A percentile compares a stretch with the other conserved stretches of the same genome.
These are phyloP conservation scores for Nebria ingens DNA, from an alignment of 1,140 invertebrate genomes.

Conservation along the genomic window DNA sequence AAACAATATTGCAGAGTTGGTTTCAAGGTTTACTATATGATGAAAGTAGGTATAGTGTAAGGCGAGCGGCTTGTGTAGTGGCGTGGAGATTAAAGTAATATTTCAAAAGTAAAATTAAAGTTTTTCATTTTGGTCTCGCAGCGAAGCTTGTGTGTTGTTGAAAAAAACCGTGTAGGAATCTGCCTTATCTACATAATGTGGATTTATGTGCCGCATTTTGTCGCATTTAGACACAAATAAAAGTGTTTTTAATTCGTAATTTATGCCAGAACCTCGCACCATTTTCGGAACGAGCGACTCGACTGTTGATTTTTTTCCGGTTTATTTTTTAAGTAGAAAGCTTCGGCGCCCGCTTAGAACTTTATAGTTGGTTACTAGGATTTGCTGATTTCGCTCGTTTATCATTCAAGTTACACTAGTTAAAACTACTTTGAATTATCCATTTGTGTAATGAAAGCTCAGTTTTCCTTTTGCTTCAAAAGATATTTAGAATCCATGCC, in stretches of 20 bases:
- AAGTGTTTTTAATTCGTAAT: constrained; percentile 9
- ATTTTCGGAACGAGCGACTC: not conserved
- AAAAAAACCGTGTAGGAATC: constrained; percentile 4
- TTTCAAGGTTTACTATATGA: no score
- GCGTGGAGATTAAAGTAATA: constrained; percentile 1
- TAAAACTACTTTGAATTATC: not conserved
- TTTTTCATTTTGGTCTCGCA: no score
- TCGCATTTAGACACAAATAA: constrained; percentile 9
- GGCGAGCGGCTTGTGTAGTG: not conserved
- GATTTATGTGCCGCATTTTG: constrained; percentile 7
- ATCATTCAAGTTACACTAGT: no score
- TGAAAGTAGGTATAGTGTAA: not conserved
- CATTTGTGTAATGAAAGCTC: constrained; percentile 3
- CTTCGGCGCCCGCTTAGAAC: not conserved
- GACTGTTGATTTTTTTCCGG: not conserved
- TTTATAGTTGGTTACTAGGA: not conserved
- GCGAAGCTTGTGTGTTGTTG: no score
- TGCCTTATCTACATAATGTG: constrained; percentile 8
- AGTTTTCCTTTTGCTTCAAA: not conserved
- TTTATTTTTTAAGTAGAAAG: not conserved
- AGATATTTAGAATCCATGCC: no score
- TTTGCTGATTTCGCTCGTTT: no score
- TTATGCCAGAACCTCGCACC: not conserved
- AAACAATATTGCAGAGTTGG: no score
- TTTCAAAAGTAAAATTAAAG: constrained; percentile 6